Base-by-base conservation (phyloP, 2,888 invertebrate genomes). In the Idaea aversata region DNA sequence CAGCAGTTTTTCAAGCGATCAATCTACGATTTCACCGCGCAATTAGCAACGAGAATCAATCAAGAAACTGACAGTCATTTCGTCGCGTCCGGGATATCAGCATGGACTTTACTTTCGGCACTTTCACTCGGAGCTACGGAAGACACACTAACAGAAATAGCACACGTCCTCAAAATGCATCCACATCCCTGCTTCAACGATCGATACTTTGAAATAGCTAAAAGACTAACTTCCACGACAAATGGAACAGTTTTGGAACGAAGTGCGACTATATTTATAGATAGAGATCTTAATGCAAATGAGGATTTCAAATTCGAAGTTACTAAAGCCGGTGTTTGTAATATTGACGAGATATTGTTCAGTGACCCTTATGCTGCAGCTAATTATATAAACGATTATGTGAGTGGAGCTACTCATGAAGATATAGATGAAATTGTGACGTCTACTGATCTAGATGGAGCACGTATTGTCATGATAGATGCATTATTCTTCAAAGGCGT, bases 21-120 rank as follows among this genome's bases (percentile, higher is more conserved):
- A 0, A 68, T 86, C 5, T 85, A 83, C 72, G 82, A 85, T n/a
- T 88, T 87, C 58, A 78, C 84, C 0, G 65, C 79, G 34, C 76
- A 82, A 7, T 70, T 88, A 35, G 73, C 79, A 5, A 71, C 68
- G 15, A 77, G 87, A 65, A 75, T 87, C 6, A 81, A 78, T 5
- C 67, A 80, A 57, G 88, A 90, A n/a, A 86, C 84, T 0, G 90
- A 91, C 0, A 82, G 85, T 34, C 92, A 92, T 63, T 92, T 91
- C 71, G 77, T 90, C 0, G 71, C 84, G 0, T 90, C 91, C 0
- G 83, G 88, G 0, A 69, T 91, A 0, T 91, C 91, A 0, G 79
- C 86, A 25, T 91, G 92, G 92, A 79, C 84, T 0, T 71, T 93
- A 5, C 72, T 93, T 2, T 75, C 91, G 0, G 75, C 82, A 0